These are phyloP conservation scores for Gallinago undulata DNA, from an alignment of 2,113 vertebrate species.

Conservation along the genomic window DNA sequence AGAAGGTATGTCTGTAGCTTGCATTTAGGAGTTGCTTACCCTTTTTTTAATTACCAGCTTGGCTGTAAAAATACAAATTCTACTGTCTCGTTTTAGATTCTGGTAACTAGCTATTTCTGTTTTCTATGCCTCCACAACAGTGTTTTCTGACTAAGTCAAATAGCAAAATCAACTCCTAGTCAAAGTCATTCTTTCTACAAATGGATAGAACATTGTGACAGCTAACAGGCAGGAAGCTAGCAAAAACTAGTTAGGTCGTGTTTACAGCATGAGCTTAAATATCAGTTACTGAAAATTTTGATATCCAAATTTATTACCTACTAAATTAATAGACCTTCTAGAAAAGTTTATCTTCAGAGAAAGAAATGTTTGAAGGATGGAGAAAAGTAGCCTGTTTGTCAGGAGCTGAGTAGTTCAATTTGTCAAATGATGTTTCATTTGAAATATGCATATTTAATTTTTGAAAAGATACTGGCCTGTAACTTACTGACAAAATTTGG, in stretches of 20 bases:
- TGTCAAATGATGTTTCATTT: not conserved
- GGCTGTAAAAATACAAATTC: not conserved
- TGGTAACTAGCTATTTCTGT: not conserved
- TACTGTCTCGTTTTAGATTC: not conserved
- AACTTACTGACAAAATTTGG: not conserved
- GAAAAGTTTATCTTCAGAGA: not conserved
- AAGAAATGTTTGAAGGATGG: not conserved
- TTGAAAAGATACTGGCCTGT: rapidly evolving
- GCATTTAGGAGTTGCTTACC: not conserved
- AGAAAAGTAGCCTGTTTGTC: not conserved
- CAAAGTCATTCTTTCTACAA: not conserved
- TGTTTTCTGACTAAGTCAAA: not conserved
- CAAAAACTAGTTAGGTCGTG: not conserved
- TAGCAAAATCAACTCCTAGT: not conserved
- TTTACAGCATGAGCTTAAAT: not conserved
- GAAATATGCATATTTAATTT: not conserved
- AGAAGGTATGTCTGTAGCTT: not conserved
- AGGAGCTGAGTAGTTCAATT: not conserved
- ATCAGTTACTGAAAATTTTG: not conserved
- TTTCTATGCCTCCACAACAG: not conserved
- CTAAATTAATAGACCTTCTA: not conserved
- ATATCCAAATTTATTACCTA: not conserved
- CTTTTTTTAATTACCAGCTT: not conserved
- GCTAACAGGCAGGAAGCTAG: not conserved
- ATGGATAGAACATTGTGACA: not conserved